Base-by-base conservation (phyloP, 2,797 vertebrate genomes). In the Lepilemur septentrionalis region DNA sequence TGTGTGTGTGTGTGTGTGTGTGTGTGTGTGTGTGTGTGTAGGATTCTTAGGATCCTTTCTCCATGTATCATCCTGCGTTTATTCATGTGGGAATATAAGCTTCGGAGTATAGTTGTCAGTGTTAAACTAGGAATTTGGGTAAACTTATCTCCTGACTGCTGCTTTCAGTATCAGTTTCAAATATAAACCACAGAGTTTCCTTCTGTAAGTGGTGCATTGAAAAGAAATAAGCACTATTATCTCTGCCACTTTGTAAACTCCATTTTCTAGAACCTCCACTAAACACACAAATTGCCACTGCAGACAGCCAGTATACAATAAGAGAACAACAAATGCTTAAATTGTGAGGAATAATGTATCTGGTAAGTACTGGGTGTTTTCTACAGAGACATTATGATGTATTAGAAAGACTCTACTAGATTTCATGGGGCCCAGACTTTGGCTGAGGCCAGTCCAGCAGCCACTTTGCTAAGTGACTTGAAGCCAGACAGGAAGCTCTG, bases 141-240 rank as follows among this genome's bases (percentile, higher is more conserved):
- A 78, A 55, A 83, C 72, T 38, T 92, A 70, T 82, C 69, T 94
- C 55, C 52, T 90, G 73, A 63, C 4, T 61, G 48, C 30, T 75
- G 38, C 28, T 91, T 97, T 91, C 38, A 81, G 52, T 76, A n/a
- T 93, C 38, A 38, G 12, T 82, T 91, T 95, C 86, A 85, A 67
- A 86, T 30, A 59, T 43, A 83, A 95, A 75, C 79, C 23, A 59
- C 18, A 22, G 11, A 35, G 28, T 84, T 30, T 70, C 82, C n/a
- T 87, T 89, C 48, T 63, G 18, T 76, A 43, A 85, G 59, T 0
- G 14, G 20, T 50, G 63, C 89, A 8, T 7, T 78, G 80, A 90
- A 90, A 12, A 87, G 35, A 92, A 63, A 87, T 3, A 82, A 41
- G 46, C 3, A 17, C 15, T 79, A 11, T 81, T 78, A 70, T 81